Evolutionary conservation across 2,888 invertebrate species (phyloP), one percentile per base, ranked within the genome.

Genomic region (Metopia argyrocephala): DNA sequence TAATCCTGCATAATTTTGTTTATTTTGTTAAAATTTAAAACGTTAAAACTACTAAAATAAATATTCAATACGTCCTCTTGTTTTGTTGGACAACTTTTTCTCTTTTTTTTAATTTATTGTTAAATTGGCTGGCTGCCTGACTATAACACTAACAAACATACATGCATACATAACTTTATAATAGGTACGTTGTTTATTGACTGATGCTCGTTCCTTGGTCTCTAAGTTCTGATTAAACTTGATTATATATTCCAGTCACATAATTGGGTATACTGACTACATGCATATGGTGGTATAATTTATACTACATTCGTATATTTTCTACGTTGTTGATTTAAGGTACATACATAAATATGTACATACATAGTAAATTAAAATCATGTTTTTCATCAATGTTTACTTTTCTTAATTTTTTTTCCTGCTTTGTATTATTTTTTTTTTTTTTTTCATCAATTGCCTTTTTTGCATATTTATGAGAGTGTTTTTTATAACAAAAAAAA

Each of bases 1-100:
- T 81, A 81, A 78, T 74, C 78, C 64, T 68, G 66, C 74, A 78
- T 81, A 70, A 81, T 75, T 78, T 81, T 78, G 69, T 78, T 81
- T 73, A 64, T 81, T 76, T 76, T 64, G 76, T 71, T 48, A 54
- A 62, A 71, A 79, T 12, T 9, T 12, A 15, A 38, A 15, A 6
- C 12, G 15, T 12, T 12, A 38, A 31, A 31, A 38, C 38, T 15
- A 38, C 38, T 12, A 38, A 38, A 38, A 68, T 61, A 56, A 25
- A 38, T 56, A 71, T 76, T 76, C 56, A 73, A 69, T 64, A 4
- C 52, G 59, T 69, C 28, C 57, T 20, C 45, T 52, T 25, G 54
- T n/a, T 7, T n/a, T 12, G 57, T 31, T 71, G 66, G 54, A 50
- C 71, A 66, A 65, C 21, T 65, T 62, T 9, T 38, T 6, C 20